These are phyloP conservation scores for Coenobita brevimanus DNA, from an alignment of 1,140 invertebrate species.

Conservation along the genomic window DNA sequence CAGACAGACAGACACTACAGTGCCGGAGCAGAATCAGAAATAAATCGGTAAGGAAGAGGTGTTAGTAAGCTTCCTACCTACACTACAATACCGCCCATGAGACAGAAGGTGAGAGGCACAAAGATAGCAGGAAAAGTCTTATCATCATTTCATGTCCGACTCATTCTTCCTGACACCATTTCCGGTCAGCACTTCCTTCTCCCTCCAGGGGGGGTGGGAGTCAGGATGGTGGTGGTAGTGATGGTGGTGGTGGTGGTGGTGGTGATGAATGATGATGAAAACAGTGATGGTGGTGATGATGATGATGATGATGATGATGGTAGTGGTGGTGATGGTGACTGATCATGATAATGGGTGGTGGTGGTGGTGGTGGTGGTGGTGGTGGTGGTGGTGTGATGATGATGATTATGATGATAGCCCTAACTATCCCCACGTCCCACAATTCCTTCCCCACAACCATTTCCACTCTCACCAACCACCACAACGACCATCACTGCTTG, in stretches of 20 bases:
- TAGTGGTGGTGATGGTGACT: conserved; percentile 15
- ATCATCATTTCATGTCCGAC: not conserved
- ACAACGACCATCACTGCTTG: too few relatives aligned
- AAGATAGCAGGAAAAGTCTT: not conserved
- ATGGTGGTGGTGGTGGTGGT: conserved; percentile 6
- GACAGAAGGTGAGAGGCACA: too few relatives aligned
- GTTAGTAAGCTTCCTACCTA: too few relatives aligned
- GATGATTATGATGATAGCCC: conserved; percentile 19
- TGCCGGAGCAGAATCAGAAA: too few relatives aligned
- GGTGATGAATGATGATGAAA: not conserved
- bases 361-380: conserved; percentile 10
- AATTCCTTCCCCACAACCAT: too few relatives aligned
- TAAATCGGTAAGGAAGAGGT: too few relatives aligned
- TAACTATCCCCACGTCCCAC: too few relatives aligned
- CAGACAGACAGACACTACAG: too few relatives aligned
- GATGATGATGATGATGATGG: conserved; percentile 19
- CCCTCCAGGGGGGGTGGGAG: not conserved
- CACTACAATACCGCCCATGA: too few relatives aligned
- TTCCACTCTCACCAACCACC: too few relatives aligned
- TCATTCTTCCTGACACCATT: not conserved
- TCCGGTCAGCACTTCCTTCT: not conserved
- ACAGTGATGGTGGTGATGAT: conserved; percentile 1
- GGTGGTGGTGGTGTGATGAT: conserved; percentile 14
- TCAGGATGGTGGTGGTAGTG: not conserved
- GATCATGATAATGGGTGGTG: too few relatives aligned